phyloP scores from a whole-genome alignment of 2,888 invertebrate species.

The Pteria penguin region DNA sequence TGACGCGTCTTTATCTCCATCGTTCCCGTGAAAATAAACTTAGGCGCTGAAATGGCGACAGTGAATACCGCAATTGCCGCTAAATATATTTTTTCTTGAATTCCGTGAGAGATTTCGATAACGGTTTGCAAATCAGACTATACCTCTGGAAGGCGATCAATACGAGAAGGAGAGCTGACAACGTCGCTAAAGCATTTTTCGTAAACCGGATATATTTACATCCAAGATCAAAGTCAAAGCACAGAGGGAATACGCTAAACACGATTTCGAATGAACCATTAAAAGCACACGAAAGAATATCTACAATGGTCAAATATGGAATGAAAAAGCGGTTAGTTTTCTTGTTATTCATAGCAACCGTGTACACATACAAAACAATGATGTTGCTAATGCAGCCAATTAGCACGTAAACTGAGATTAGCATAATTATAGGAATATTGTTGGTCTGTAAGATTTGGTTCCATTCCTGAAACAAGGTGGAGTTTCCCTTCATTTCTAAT shows the following conservation, averaged over 20 bases:
- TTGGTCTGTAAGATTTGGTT: too few species aligned
- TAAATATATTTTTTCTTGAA: neutral
- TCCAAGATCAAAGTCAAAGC: slow-evolving; percentile 1
- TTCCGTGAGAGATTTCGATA: neutral
- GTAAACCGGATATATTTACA: slow-evolving; percentile 19
- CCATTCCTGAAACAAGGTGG: too few species aligned
- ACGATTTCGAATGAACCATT: slow-evolving; percentile 14
- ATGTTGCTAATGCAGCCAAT: slow-evolving; percentile 4
- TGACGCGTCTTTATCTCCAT: slow-evolving; percentile 2
- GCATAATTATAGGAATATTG: neutral
- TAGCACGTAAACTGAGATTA: neutral
- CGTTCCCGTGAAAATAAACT: slow-evolving; percentile 13
- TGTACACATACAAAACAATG: neutral
- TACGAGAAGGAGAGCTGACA: slow-evolving; percentile 9
- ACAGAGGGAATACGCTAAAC: slow-evolving; percentile 2
- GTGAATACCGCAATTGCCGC: neutral
- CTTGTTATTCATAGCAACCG: slow-evolving; percentile 3
- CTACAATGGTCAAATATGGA: slow-evolving; percentile 4
- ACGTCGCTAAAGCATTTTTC: neutral
- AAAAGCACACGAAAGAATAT: slow-evolving; percentile 6
- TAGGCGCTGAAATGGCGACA: slow-evolving; percentile 5
- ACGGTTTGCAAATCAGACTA: slow-evolving; percentile 11
- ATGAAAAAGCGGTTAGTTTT: slow-evolving; percentile 8
- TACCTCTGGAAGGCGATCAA: slow-evolving; percentile 19
- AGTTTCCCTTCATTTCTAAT: too few species aligned